Percentiles rank a stretch among this genome's conserved stretches.
These are phyloP conservation scores for Aphyosemion australe DNA, from an alignment of 2,113 vertebrate species.

Conservation along the genomic window DNA sequence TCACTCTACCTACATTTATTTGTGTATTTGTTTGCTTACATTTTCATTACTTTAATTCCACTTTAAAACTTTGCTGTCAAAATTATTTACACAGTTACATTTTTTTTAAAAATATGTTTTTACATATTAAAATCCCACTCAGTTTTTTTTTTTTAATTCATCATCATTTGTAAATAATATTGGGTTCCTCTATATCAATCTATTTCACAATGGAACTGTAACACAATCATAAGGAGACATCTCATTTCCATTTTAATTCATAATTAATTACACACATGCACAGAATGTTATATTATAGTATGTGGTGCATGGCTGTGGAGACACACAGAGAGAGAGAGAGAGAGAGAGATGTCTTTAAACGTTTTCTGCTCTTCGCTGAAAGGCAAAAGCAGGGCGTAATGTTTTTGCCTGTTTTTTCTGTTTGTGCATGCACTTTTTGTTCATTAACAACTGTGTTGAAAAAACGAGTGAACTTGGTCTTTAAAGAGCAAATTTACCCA, in stretches of 20 bases:
- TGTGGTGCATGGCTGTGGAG: too few species aligned
- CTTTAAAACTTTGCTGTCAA: not conserved
- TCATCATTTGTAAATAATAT: not conserved
- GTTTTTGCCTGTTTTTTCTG: too few species aligned
- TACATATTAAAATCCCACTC: not conserved
- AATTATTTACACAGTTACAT: not conserved
- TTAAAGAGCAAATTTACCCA: too few species aligned
- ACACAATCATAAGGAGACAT: not conserved
- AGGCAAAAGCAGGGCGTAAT: too few species aligned
- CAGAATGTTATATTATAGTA: not conserved
- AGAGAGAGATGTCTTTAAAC: too few species aligned
- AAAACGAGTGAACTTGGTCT: too few species aligned
- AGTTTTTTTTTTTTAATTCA: not conserved
- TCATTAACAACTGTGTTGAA: too few species aligned
- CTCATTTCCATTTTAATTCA: not conserved
- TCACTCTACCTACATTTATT: not conserved
- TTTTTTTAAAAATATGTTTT: not conserved
- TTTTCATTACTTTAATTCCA: not conserved
- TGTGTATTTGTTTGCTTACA: not conserved
- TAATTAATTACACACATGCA: not conserved
- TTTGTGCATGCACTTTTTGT: too few species aligned
- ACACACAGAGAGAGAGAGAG: too few species aligned
- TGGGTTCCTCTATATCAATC: not conserved
- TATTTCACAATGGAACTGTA: not conserved
- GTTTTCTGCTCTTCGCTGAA: too few species aligned